phyloP scores from a whole-genome alignment of 2,113 vertebrate species.

The Nerophis lumbriciformis region DNA sequence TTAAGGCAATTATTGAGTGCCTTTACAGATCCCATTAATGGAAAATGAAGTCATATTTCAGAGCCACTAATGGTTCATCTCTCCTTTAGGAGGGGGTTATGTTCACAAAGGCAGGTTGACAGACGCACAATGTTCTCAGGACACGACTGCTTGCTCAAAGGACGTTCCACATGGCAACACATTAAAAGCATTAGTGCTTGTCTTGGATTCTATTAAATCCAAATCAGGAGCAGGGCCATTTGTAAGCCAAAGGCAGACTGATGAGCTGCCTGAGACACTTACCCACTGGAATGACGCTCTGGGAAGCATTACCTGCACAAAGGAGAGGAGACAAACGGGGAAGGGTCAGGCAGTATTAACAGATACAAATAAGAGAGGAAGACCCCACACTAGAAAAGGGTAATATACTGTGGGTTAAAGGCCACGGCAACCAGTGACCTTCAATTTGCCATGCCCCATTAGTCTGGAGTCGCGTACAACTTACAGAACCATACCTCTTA shows the following conservation, averaged over 20 bases:
- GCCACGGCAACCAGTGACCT: background rate
- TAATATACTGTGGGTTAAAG: background rate
- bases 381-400: slow-evolving; percentile 1
- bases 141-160: background rate
- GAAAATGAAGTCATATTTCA: slow-evolving; percentile 8
- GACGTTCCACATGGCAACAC: slow-evolving; percentile 9
- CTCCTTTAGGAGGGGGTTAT: slow-evolving; percentile 6
- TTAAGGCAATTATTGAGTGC: slow-evolving; percentile 24
- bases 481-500: background rate
- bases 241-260: slow-evolving; percentile 4
- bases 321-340: slow-evolving; percentile 32
- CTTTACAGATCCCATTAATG: slow-evolving; percentile 16
- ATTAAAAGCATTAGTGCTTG: background rate
- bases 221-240: slow-evolving; percentile 20
- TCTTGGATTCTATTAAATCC: slow-evolving; percentile 18
- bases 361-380: slow-evolving; percentile 9
- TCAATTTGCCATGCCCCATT: background rate
- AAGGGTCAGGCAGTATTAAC: slow-evolving; percentile 21
- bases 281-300: slow-evolving; percentile 63
- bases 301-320: slow-evolving; percentile 61
- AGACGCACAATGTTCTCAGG: background rate
- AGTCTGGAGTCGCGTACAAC: background rate
- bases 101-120: slow-evolving; percentile 2
- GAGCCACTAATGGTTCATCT: slow-evolving; percentile 4
- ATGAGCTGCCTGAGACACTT: slow-evolving; percentile 34